phyloP scores from a whole-genome alignment of 2,797 vertebrate genomes.

The Tenualosa ilisha region DNA sequence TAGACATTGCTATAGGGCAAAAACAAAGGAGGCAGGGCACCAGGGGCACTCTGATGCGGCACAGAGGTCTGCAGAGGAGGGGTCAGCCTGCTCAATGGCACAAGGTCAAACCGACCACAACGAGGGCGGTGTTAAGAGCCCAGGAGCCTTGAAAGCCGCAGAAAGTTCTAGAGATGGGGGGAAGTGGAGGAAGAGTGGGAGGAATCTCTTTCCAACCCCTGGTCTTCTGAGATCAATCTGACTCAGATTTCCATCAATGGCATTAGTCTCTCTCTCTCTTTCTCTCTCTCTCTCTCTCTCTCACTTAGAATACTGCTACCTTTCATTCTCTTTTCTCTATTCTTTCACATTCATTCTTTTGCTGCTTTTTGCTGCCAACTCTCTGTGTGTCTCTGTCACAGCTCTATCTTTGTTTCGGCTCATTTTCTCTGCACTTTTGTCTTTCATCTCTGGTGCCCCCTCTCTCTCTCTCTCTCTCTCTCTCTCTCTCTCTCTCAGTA shows the following conservation, averaged over 20 bases:
- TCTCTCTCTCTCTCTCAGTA: slow-evolving; percentile 57
- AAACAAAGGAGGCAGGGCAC: slow-evolving; percentile 19
- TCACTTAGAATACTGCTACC: slow-evolving; percentile 28
- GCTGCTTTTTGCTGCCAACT: background rate
- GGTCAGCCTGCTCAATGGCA: slow-evolving; percentile 69
- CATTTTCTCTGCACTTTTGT: slow-evolving; percentile 47
- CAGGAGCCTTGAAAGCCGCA: background rate
- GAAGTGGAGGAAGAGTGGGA: slow-evolving; percentile 26
- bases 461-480: slow-evolving; percentile 32
- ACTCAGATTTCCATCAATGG: background rate
- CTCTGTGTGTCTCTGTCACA: slow-evolving; percentile 7
- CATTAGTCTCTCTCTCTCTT: background rate
- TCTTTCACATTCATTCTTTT: background rate
- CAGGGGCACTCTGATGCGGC: slow-evolving; percentile 65
- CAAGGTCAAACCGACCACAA: slow-evolving; percentile 67
- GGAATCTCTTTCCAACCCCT: slow-evolving; percentile 51
- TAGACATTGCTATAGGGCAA: slow-evolving; percentile 44
- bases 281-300: background rate
- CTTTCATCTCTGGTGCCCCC: slow-evolving; percentile 9
- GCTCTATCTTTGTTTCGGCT: background rate
- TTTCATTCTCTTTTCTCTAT: slow-evolving; percentile 42
- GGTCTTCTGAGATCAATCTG: slow-evolving; percentile 1
- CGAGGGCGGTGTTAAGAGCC: slow-evolving; percentile 49
- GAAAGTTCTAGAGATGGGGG: background rate
- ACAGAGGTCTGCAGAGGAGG: slow-evolving; percentile 58